Evolutionary conservation across 2,888 invertebrate genomes (phyloP).

Genomic region (Anticlea derivata): DNA sequence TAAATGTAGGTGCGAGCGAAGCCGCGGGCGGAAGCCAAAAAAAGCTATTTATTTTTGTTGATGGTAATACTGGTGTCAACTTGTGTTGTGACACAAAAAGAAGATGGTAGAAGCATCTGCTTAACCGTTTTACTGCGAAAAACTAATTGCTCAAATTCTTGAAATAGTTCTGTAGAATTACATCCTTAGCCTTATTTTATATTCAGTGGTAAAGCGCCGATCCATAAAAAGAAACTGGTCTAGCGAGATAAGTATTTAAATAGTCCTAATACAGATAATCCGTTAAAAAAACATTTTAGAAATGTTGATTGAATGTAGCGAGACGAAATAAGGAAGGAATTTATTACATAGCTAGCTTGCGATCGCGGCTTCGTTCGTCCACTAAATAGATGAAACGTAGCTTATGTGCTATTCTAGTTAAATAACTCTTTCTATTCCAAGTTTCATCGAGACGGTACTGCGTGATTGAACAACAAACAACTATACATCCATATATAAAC

Average conservation of each 20-base stretch:
- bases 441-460: too few species aligned
- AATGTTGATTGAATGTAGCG: constrained; percentile 15
- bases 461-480: too few species aligned
- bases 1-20: too few species aligned
- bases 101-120: not conserved
- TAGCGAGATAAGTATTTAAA: constrained; percentile 8
- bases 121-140: constrained; percentile 7
- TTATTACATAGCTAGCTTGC: not conserved
- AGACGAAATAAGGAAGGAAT: constrained; percentile 9
- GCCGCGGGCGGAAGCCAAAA: too few species aligned
- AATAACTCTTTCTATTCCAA: too few species aligned
- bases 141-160: constrained; percentile 12
- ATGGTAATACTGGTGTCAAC: not conserved
- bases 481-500: too few species aligned
- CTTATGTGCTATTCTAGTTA: too few species aligned
- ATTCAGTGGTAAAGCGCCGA: constrained; percentile 8
- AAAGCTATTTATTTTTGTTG: too few species aligned
- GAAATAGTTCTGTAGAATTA: constrained; percentile 2
- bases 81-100: not conserved
- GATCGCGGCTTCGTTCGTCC: too few species aligned
- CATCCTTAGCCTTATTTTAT: not conserved
- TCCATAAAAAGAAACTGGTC: constrained; percentile 9
- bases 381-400: too few species aligned
- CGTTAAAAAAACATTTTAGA: constrained; percentile 1
- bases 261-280: constrained; percentile 12